phyloP scores from a whole-genome alignment of 2,888 invertebrate genomes.

The Lithophane socia region DNA sequence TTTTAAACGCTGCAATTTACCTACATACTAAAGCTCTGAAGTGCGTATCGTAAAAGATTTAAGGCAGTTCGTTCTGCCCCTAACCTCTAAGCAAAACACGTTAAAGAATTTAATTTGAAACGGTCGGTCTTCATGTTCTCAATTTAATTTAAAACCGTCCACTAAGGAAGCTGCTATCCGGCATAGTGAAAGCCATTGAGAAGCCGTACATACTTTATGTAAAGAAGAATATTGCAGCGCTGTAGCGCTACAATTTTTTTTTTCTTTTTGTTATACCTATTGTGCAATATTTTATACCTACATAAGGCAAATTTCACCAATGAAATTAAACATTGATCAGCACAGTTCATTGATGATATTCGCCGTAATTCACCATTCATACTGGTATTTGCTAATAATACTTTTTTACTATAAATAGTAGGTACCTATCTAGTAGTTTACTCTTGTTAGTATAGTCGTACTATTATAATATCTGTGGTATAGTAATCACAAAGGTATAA shows the following conservation, averaged over 20 bases:
- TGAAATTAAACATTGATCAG: too few relatives aligned
- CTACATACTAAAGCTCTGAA: not conserved
- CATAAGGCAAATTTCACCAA: too few relatives aligned
- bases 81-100: constrained; percentile 21
- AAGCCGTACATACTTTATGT: constrained; percentile 50
- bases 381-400: not conserved
- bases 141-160: constrained; percentile 55
- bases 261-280: not conserved
- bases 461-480: too few relatives aligned
- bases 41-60: not conserved
- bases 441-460: not conserved
- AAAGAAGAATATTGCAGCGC: constrained; percentile 49
- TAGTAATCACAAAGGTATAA: not conserved
- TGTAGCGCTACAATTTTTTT: constrained; percentile 16
- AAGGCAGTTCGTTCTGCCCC: not conserved
- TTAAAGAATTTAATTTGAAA: constrained; percentile 32
- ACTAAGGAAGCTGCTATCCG: constrained; percentile 34
- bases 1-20: not conserved
- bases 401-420: not conserved
- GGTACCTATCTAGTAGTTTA: not conserved
- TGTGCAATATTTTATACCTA: constrained; percentile 17
- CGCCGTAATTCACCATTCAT: not conserved
- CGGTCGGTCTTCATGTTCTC: constrained; percentile 17
- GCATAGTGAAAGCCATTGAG: constrained; percentile 40
- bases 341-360: too few relatives aligned